Evolutionary conservation across 2,888 invertebrate genomes (phyloP).

Genomic region (Plusia festucae): DNA sequence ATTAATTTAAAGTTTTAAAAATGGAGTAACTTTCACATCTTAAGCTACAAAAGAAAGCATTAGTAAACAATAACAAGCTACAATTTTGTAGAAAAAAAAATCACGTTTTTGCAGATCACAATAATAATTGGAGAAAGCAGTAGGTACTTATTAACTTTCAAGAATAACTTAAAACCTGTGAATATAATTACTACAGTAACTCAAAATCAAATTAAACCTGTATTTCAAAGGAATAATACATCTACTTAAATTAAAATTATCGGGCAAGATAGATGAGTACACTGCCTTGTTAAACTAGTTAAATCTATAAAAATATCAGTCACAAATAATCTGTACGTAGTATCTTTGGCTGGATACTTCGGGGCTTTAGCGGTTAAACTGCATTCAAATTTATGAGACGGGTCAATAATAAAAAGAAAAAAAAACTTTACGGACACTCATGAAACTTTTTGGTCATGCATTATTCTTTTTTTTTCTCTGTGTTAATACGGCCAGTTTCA

Average conservation of each 20-base stretch:
- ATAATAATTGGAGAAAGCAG: not conserved
- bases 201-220: conserved; percentile 13
- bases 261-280: conserved; percentile 49
- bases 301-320: conserved; percentile 49
- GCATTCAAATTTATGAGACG: conserved; percentile 15
- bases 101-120: no score
- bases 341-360: conserved; percentile 58
- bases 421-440: no score
- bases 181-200: not conserved
- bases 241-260: conserved; percentile 8
- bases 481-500: not conserved
- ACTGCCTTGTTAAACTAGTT: conserved; percentile 36
- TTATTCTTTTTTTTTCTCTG: not conserved
- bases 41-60: no score
- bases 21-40: no score
- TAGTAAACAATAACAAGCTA: no score
- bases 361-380: no score
- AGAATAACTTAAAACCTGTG: not conserved
- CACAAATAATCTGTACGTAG: conserved; percentile 39
- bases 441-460: no score
- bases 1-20: no score
- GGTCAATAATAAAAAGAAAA: not conserved
- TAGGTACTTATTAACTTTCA: not conserved
- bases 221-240: not conserved
- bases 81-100: no score